A percentile compares a stretch with the other conserved stretches of the same genome.
These are phyloP conservation scores for Jordanella pulchra DNA, from an alignment of 2,797 vertebrate genomes.

Conservation along the genomic window DNA sequence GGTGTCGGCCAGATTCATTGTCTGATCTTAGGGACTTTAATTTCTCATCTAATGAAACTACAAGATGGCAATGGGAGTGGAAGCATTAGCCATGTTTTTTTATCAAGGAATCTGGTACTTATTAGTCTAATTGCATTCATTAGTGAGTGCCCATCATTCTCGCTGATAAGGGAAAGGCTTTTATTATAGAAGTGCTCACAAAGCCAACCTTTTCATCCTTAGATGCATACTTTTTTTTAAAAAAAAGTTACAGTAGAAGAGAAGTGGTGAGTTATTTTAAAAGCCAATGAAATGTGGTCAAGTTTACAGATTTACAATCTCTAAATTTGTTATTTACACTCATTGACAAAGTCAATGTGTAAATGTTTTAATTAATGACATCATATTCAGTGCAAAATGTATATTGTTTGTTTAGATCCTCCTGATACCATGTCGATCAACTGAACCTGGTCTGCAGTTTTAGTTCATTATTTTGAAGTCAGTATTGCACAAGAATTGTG, in stretches of 20 bases:
- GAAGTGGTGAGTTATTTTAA: conserved; percentile 29
- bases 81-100: conserved; percentile 46
- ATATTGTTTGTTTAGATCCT: conserved; percentile 31
- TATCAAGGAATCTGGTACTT: conserved; percentile 59
- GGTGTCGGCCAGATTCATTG: conserved; percentile 57
- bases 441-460: conserved; percentile 25
- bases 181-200: conserved; percentile 52
- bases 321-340: conserved; percentile 15
- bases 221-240: conserved; percentile 33
- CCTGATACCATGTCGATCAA: conserved; percentile 29
- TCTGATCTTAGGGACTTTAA: conserved; percentile 62
- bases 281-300: conserved; percentile 34
- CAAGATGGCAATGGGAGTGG: conserved; percentile 32
- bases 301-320: conserved; percentile 27
- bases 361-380: conserved; percentile 70
- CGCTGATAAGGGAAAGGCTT: conserved; percentile 53
- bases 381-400: conserved; percentile 42
- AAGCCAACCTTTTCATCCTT: conserved; percentile 6
- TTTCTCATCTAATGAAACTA: conserved; percentile 63
- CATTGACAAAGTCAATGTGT: too few relatives aligned
- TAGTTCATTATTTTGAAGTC: conserved; percentile 43
- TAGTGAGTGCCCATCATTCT: conserved; percentile 55
- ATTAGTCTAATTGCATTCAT: conserved; percentile 70
- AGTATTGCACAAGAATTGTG: conserved; percentile 25
- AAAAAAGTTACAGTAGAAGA: conserved; percentile 27